Evolutionary conservation across 2,797 vertebrate genomes (phyloP).

Genomic region (Nyctibius grandis): DNA sequence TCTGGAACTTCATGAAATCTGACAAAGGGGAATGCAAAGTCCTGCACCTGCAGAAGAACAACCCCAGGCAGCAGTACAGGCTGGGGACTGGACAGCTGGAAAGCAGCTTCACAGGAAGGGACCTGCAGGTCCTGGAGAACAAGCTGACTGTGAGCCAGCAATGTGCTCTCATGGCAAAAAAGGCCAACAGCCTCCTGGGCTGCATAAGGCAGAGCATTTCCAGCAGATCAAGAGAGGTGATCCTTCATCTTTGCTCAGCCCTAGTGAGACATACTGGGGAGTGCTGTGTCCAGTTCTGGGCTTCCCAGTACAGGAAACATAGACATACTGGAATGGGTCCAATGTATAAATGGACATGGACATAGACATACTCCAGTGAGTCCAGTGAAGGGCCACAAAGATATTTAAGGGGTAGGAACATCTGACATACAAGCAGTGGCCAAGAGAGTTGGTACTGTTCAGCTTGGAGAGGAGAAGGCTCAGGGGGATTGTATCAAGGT

Average conservation of each 20-base stretch:
- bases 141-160: not conserved
- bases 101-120: not conserved
- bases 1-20: not conserved
- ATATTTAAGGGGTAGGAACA: not conserved
- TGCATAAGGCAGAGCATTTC: not conserved
- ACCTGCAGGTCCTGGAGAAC: not conserved
- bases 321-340: not conserved
- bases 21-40: not conserved
- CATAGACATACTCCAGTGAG: not conserved
- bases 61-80: not conserved
- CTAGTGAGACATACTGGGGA: not conserved
- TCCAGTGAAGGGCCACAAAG: not conserved
- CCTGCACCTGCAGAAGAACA: not conserved
- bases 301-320: not conserved
- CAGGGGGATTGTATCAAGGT: not conserved
- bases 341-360: not conserved
- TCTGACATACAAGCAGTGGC: not conserved
- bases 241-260: not conserved
- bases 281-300: not conserved
- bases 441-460: not conserved
- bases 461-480: not conserved
- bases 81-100: not conserved
- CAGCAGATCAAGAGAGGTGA: not conserved
- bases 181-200: not conserved
- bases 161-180: not conserved